Evolutionary conservation across 2,888 invertebrate genomes (phyloP).

Genomic region (Tenodera sinensis): DNA sequence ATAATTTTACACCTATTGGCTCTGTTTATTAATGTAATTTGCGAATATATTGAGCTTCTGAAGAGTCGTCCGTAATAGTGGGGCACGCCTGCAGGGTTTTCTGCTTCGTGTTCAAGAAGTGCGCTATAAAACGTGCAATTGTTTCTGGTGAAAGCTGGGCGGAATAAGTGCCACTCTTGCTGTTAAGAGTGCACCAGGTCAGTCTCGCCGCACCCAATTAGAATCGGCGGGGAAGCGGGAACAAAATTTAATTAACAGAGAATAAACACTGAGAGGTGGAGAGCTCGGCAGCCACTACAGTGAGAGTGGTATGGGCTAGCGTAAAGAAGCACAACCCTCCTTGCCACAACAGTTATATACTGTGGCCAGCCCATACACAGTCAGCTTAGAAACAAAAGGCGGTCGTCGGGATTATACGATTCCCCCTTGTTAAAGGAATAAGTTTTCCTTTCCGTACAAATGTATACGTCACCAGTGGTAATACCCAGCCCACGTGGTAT

Average conservation of each 20-base stretch:
- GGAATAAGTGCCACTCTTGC: not conserved
- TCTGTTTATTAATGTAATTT: no score
- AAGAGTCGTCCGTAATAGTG: no score
- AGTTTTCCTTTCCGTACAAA: not conserved
- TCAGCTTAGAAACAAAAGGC: not conserved
- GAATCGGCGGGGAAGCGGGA: conserved; percentile 11
- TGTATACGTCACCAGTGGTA: not conserved
- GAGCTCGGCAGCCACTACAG: not conserved
- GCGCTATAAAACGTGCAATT: no score
- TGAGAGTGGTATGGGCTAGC: not conserved
- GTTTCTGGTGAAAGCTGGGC: not conserved
- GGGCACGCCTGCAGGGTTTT: no score
- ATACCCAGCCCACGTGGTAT: not conserved
- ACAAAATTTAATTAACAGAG: conserved; percentile 32
- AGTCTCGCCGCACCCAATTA: conserved; percentile 25
- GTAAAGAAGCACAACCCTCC: not conserved
- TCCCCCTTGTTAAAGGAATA: not conserved
- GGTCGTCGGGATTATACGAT: not conserved
- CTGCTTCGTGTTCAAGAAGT: no score
- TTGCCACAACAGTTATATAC: not conserved
- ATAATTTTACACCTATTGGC: no score
- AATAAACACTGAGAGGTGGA: conserved; percentile 27
- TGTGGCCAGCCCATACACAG: not conserved
- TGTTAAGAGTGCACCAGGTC: not conserved
- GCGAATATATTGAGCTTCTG: no score